Evolutionary conservation across 1,140 invertebrate species (phyloP).

Genomic region (Drosophila varians): DNA sequence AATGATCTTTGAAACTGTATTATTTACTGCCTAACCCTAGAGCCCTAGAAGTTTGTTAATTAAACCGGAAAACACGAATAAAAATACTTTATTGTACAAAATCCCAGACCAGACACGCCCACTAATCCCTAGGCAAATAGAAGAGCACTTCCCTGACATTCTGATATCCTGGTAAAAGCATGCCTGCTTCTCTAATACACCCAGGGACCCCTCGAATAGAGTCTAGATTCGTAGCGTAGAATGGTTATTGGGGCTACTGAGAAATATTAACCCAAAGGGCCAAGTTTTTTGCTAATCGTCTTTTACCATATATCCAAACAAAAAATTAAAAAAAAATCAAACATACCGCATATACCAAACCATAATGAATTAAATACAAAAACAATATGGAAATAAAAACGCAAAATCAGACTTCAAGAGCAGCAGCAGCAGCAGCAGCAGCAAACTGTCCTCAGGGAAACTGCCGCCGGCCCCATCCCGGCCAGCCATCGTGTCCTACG

Average conservation of each 20-base stretch:
- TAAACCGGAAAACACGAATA: neutral
- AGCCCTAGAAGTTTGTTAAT: constrained; percentile 37
- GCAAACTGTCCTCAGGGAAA: constrained; percentile 37
- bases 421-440: constrained; percentile 67
- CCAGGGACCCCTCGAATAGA: neutral
- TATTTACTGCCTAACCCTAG: constrained; percentile 51
- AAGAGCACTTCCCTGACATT: neutral
- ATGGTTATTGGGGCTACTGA: constrained; percentile 18
- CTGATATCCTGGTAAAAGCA: neutral
- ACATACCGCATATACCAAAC: constrained; percentile 9
- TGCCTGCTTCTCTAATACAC: constrained; percentile 1
- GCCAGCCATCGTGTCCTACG: constrained; percentile 25
- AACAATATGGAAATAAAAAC: neutral
- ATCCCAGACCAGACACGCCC: neutral
- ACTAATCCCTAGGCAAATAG: neutral
- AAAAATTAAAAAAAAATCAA: constrained; percentile 10
- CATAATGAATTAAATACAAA: constrained; percentile 13
- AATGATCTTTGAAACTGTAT: constrained; percentile 41
- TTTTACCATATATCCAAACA: constrained; percentile 23
- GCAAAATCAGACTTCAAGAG: constrained; percentile 57
- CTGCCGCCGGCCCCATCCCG: constrained; percentile 16
- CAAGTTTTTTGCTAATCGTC: constrained; percentile 39
- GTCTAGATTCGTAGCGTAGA: neutral
- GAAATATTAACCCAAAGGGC: constrained; percentile 53
- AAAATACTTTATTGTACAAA: constrained; percentile 18